Evolutionary conservation across 2,797 vertebrate genomes (phyloP), one percentile per base, ranked within the genome.

Genomic region (Phrynocephalus guinanensis): DNA sequence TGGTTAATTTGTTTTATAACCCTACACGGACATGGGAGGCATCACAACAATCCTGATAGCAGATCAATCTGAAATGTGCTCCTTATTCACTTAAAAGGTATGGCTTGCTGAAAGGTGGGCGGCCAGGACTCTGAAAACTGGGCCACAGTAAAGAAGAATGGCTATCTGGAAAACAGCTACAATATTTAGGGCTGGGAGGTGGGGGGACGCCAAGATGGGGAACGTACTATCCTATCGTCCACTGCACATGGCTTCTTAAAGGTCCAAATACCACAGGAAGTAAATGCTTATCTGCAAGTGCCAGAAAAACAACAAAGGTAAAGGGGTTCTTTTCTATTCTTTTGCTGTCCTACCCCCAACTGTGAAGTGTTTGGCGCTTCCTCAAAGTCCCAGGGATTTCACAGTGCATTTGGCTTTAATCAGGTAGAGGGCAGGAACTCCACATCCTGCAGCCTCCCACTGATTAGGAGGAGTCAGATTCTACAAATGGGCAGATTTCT

Each of bases 391-490:
- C 96, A 95, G 97, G 96, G 95, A 97, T 92, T 96, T 91, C 92
- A 70, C 89, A 94, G 90, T 94, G 96, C 97, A 97, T 98, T 98
- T 98, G 98, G 97, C 97, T 98, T 97, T 98, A 98, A 98, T 99
- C 98, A 98, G 97, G 97, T 98, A 95, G 95, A 97, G 97, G 96
- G 96, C 98, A 97, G 98, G 97, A 98, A 98, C 97, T 97, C 96
- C 92, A 97, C 97, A 98, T 98, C 98, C 98, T 98, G 97, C 96
- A 97, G 96, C 96, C 95, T 96, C 94, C 94, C 95, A 97, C 97
- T 98, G 98, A 98, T 98, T 98, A 98, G 97, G 97, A 98, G 97
- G 96, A 97, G 97, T 98, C 96, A 97, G 93, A 97, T 97, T 98
- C 97, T 97, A 97, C 98, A 97, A 97, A 97, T 97, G 96, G 95